These are phyloP conservation scores for Strigamia maritima DNA, from an alignment of 2,888 invertebrate species.

Conservation along the genomic window DNA sequence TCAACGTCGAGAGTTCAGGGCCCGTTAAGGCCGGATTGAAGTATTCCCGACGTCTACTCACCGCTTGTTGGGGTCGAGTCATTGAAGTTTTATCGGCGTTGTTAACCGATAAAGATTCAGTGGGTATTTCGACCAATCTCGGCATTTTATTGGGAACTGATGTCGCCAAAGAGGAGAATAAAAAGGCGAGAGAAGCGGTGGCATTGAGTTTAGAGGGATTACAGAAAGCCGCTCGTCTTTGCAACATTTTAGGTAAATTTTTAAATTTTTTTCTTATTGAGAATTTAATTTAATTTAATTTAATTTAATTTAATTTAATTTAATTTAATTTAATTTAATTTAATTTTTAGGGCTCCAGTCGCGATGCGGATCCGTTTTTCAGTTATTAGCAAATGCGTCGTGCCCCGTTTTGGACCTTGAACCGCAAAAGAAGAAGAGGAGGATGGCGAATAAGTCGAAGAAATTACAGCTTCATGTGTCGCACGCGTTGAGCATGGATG, in stretches of 20 bases:
- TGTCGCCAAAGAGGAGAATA: constrained; percentile 54
- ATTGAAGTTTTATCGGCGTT: constrained; percentile 80
- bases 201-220: constrained; percentile 83
- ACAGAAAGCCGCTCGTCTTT: constrained; percentile 85
- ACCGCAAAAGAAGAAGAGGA: constrained; percentile 41
- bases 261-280: too few species aligned
- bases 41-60: constrained; percentile 65
- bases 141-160: constrained; percentile 54
- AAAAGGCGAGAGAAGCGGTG: constrained; percentile 69
- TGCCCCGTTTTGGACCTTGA: constrained; percentile 64
- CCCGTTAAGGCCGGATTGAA: constrained; percentile 65
- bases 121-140: constrained; percentile 54
- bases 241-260: constrained; percentile 68
- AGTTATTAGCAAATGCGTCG: constrained; percentile 80
- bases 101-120: constrained; percentile 56
- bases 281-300: too few species aligned
- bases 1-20: constrained; percentile 64
- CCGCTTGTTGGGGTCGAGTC: constrained; percentile 89
- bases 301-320: too few species aligned
- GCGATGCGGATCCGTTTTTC: constrained; percentile 84
- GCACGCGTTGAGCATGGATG: constrained; percentile 88
- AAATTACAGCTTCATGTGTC: constrained; percentile 54
- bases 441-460: constrained; percentile 43
- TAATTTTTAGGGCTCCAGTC: constrained; percentile 68
- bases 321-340: neutral